Base-by-base conservation (phyloP, 2,888 invertebrate genomes). In the Poecilobothrus nobilitatus region DNA sequence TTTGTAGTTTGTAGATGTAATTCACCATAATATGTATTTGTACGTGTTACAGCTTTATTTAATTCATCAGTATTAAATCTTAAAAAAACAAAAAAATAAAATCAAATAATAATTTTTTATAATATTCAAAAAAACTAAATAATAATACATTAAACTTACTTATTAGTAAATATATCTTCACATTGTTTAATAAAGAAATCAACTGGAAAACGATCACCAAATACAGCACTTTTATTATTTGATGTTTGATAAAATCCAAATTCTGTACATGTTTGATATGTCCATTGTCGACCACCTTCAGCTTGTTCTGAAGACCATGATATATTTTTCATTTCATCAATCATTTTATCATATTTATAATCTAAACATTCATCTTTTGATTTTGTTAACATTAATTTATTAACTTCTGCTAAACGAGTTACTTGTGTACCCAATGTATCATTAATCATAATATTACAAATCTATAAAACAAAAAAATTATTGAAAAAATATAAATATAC, bases 191-290 rank as follows among this genome's bases (percentile, higher is more conserved):
- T 84, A 76, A 90, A 95, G 80, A 91, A 95, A 69, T 90, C 86
- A 0, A 91, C 80, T 0, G 90, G 87, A 73, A 95, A 94, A 41
- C 85, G 82, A 76, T 90, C 84, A 0, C 94, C 92, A 78, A 96
- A 96, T 79, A 88, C 79, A 27, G 75, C 75, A 0, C 72, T 73
- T n/a, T 75, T 75, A n/a, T 79, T 77, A 20, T 78, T 77, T 0
- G 95, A 94, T 0, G 94, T 92, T 83, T 97, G 97, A 81, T 90
- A 97, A 81, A 92, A 97, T 34, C 96, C 97, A 79, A 97, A 97
- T 80, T 97, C 97, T 0, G 92, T 94, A 78, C 97, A 97, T 0
- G 96, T 96, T 82, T 97, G 97, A 79, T 95, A 97, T 70, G 87
- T 89, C 97, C 97, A 97, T 76, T 93, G 92, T 0, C 96, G 89